These are phyloP conservation scores for Rhynchopsitta pachyrhyncha DNA, from an alignment of 2,113 vertebrate species.

Conservation along the genomic window DNA sequence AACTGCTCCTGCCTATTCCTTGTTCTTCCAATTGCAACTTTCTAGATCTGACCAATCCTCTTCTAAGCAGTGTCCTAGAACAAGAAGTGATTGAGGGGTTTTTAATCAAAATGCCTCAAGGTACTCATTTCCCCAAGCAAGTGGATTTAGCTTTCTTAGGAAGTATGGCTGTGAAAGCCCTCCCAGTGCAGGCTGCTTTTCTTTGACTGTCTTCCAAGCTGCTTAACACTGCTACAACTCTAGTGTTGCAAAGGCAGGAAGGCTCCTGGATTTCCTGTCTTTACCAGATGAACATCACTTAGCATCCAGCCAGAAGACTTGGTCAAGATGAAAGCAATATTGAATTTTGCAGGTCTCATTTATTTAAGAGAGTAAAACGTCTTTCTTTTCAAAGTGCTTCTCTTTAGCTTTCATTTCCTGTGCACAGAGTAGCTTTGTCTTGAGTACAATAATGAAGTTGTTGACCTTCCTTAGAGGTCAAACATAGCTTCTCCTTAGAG, in stretches of 20 bases:
- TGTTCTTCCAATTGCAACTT: neutral
- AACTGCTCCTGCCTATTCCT: neutral
- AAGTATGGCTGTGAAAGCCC: neutral
- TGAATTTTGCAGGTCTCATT: slow-evolving; percentile 54
- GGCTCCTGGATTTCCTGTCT: slow-evolving; percentile 35
- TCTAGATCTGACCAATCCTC: neutral
- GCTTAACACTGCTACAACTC: neutral
- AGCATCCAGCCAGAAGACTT: slow-evolving; percentile 51
- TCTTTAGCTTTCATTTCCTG: slow-evolving; percentile 75
- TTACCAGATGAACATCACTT: slow-evolving; percentile 42
- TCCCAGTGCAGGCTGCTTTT: neutral
- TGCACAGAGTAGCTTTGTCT: slow-evolving; percentile 73
- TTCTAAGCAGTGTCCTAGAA: neutral
- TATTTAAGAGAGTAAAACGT: slow-evolving; percentile 56
- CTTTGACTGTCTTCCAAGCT: neutral
- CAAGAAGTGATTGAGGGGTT: rapidly evolving
- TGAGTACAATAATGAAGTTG: slow-evolving; percentile 76
- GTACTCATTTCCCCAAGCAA: neutral
- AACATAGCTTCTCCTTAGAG: slow-evolving; percentile 68
- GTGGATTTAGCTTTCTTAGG: neutral
- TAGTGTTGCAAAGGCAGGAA: slow-evolving; percentile 45
- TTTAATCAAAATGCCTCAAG: neutral
- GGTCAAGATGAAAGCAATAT: slow-evolving; percentile 51
- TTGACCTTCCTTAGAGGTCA: slow-evolving; percentile 74
- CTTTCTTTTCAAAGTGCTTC: slow-evolving; percentile 68